A percentile compares a stretch with the other conserved stretches of the same genome.
phyloP scores from a whole-genome alignment of 1,140 invertebrate genomes.

The Trichogramma pretiosum region DNA sequence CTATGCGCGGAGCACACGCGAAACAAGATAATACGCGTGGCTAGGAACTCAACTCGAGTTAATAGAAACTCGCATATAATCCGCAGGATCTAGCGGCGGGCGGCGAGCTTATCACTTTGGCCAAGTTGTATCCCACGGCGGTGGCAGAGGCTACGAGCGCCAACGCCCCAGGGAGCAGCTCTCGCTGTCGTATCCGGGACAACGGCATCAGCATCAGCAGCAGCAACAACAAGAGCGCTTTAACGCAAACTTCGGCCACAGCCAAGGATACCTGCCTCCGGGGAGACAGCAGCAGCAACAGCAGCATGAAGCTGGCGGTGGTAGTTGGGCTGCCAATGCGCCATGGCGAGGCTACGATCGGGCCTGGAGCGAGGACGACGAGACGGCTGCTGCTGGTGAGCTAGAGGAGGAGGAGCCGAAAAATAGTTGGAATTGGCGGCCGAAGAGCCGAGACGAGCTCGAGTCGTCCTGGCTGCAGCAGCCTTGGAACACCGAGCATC shows the following conservation, averaged over 20 bases:
- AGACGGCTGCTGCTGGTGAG: no score
- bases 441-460: constrained; percentile 3
- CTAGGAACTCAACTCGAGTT: no score
- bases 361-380: constrained; percentile 17
- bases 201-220: neutral
- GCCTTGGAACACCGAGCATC: constrained; percentile 22
- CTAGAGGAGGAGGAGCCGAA: neutral
- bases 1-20: no score
- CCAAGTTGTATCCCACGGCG: neutral
- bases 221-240: constrained; percentile 12
- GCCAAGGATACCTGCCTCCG: constrained; percentile 17
- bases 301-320: no score
- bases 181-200: neutral
- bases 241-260: constrained; percentile 4
- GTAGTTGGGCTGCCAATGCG: constrained; percentile 17
- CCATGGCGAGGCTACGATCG: constrained; percentile 18
- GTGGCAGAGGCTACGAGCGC: neutral
- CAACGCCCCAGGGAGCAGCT: neutral
- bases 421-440: constrained; percentile 24
- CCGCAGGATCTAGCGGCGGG: no score
- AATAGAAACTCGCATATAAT: no score
- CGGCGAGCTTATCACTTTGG: constrained; percentile 11
- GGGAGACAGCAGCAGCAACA: no score
- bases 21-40: no score
- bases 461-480: constrained; percentile 24